phyloP scores from a whole-genome alignment of 2,888 invertebrate genomes.

The Orthosia gracilis region DNA sequence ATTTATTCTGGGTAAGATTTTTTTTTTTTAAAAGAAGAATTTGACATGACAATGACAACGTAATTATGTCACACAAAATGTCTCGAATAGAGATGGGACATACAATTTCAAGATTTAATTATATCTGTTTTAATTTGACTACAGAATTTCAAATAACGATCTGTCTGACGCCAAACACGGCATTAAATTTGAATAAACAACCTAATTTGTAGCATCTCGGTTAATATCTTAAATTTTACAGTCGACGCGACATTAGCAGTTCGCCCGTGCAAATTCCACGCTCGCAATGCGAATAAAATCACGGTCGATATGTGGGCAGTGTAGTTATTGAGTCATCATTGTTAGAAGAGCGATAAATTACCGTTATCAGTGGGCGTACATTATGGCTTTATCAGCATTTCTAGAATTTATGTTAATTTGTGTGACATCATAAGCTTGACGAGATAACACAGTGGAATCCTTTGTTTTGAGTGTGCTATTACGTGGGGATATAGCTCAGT shows the following conservation, averaged over 20 bases:
- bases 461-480: neutral
- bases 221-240: slow-evolving; percentile 3
- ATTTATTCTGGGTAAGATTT: neutral
- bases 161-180: neutral
- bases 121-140: neutral
- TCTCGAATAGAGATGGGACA: neutral
- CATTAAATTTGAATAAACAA: neutral
- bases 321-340: slow-evolving; percentile 50
- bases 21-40: neutral
- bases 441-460: slow-evolving; percentile 24
- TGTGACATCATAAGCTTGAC: slow-evolving; percentile 46
- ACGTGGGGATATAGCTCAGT: slow-evolving; percentile 87
- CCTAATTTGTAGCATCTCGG: neutral
- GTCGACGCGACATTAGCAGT: neutral
- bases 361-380: slow-evolving; percentile 61
- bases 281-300: slow-evolving; percentile 39
- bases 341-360: slow-evolving; percentile 48
- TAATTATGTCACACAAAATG: neutral
- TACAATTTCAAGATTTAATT: neutral
- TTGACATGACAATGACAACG: neutral
- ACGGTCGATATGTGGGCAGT: slow-evolving; percentile 12
- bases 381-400: slow-evolving; percentile 57
- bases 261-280: neutral
- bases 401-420: slow-evolving; percentile 37
- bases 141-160: slow-evolving; percentile 2